These are phyloP conservation scores for Rhinatrema bivittatum DNA, from an alignment of 2,797 vertebrate species.

Conservation along the genomic window DNA sequence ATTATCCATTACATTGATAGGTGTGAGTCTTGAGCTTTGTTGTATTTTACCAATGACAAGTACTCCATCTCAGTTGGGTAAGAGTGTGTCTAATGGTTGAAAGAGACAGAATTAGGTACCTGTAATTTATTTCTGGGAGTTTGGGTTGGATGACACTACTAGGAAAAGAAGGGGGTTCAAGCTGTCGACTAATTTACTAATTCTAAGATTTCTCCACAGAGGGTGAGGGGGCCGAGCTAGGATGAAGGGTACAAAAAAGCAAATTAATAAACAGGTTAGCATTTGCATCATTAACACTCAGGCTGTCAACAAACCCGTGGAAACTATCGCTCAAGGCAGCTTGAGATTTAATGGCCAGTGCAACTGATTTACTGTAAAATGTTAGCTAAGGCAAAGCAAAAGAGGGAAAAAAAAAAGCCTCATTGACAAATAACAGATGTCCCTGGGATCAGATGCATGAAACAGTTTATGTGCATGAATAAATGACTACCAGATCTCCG, in stretches of 20 bases:
- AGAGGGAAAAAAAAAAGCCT: conserved; percentile 13
- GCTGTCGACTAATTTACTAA: conserved; percentile 69
- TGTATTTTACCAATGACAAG: conserved; percentile 61
- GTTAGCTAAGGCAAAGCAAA: conserved; percentile 43
- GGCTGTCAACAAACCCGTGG: conserved; percentile 62
- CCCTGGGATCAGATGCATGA: conserved; percentile 31
- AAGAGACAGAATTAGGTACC: conserved; percentile 49
- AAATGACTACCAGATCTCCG: conserved; percentile 28
- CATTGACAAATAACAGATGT: conserved; percentile 50
- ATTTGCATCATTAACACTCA: conserved; percentile 62
- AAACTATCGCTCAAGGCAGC: conserved; percentile 60
- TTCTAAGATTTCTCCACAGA: conserved; percentile 59
- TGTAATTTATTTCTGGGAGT: conserved; percentile 63
- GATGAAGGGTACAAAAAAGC: conserved; percentile 68
- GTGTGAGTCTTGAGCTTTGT: no score
- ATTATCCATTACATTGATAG: no score
- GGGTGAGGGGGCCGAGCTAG: conserved; percentile 56
- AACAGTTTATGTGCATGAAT: conserved; percentile 45
- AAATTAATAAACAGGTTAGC: conserved; percentile 74
- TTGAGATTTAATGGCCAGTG: conserved; percentile 65
- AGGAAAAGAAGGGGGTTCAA: conserved; percentile 47
- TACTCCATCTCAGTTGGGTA: conserved; percentile 50
- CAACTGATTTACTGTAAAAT: conserved; percentile 69
- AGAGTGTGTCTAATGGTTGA: conserved; percentile 58
- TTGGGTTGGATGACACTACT: conserved; percentile 61